Evolutionary conservation across 2,113 vertebrate genomes (phyloP).

Genomic region (Aegotheles bennettii): DNA sequence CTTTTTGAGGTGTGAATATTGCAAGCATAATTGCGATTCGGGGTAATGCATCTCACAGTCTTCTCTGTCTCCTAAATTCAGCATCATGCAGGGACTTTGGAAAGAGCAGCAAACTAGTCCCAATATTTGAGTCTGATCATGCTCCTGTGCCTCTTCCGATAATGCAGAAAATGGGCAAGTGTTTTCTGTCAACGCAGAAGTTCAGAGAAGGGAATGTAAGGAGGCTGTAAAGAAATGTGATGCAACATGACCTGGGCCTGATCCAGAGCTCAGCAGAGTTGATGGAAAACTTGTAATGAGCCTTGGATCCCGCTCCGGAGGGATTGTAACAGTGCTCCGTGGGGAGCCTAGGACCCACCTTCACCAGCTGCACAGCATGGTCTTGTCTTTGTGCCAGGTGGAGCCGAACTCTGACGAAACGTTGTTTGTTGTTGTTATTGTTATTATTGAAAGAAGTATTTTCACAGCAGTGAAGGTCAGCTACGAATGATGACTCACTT

Average conservation of each 20-base stretch:
- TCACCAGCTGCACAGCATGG: neutral
- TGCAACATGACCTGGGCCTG: neutral
- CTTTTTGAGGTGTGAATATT: neutral
- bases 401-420: neutral
- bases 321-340: neutral
- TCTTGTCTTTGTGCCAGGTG: neutral
- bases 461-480: slow-evolving; percentile 73
- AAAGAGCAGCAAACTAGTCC: neutral
- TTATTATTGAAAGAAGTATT: slow-evolving; percentile 48
- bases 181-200: neutral
- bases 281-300: slow-evolving; percentile 30
- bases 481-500: slow-evolving; percentile 74
- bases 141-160: neutral
- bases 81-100: neutral
- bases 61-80: neutral
- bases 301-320: neutral
- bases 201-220: neutral
- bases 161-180: neutral
- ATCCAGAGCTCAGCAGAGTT: slow-evolving; percentile 22
- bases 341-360: neutral
- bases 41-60: neutral
- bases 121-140: neutral
- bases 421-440: slow-evolving; percentile 47
- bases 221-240: slow-evolving; percentile 37
- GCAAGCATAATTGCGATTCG: neutral